phyloP scores from a whole-genome alignment of 2,888 invertebrate genomes.

The Formica aserva region DNA sequence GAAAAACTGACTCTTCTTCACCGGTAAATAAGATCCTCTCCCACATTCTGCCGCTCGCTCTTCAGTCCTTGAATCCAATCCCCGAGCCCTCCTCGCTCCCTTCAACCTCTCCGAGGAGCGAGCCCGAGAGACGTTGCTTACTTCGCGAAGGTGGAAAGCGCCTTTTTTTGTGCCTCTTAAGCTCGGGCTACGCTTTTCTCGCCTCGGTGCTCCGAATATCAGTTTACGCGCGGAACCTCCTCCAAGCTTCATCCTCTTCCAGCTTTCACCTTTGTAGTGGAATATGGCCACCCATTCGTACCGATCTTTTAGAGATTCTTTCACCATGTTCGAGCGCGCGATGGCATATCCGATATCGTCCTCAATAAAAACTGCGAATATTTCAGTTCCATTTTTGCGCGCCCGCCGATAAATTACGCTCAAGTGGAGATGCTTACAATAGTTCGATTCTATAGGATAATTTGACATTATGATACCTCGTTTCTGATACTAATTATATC shows the following conservation, averaged over 20 bases:
- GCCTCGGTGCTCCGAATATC: constrained; percentile 69
- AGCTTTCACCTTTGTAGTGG: constrained; percentile 55
- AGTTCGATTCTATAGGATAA: neutral
- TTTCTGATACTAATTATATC: neutral
- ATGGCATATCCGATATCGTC: constrained; percentile 31
- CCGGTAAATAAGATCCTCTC: constrained; percentile 50
- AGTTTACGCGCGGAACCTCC: constrained; percentile 71
- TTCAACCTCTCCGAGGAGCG: constrained; percentile 26
- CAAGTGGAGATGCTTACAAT: neutral
- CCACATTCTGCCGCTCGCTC: constrained; percentile 53
- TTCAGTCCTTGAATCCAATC: constrained; percentile 62
- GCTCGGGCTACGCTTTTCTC: constrained; percentile 68
- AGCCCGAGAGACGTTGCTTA: constrained; percentile 57
- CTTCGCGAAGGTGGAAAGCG: constrained; percentile 53
- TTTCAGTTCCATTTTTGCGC: constrained; percentile 29
- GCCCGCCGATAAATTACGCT: constrained; percentile 17
- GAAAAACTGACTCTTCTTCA: constrained; percentile 54
- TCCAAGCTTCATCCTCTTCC: constrained; percentile 46
- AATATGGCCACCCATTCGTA: constrained; percentile 56
- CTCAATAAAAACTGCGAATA: constrained; percentile 44
- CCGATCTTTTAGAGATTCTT: constrained; percentile 61
- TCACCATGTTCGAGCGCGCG: constrained; percentile 28
- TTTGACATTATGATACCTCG: neutral
- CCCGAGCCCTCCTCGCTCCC: neutral
- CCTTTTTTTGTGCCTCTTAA: constrained; percentile 68